Base-by-base conservation (phyloP, 1,140 invertebrate species). In the Drosophila punjabiensis region DNA sequence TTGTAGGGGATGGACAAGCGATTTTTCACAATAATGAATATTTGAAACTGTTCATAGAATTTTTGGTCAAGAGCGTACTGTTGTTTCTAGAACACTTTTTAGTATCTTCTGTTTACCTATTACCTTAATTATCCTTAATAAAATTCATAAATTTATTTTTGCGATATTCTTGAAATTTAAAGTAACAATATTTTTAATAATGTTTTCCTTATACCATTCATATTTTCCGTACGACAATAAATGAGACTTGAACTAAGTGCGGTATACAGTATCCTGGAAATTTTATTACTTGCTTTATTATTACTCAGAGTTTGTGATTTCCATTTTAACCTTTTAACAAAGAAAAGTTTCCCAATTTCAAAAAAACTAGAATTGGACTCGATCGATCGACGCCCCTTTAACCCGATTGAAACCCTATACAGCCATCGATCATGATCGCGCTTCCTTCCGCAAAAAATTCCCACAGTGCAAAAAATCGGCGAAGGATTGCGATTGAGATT, bases 371-470 rank as follows among this genome's bases (percentile, higher is more conserved):
- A 28, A 14, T 24, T 16, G 53, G 55, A n/a, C 32, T 55, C 18
- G 39, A 62, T 77, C 43, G 56, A 64, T 74, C 59, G 64, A 59
- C 56, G 75, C 41, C 61, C 66, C 64, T 65, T 87, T 87, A 63
- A 83, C 74, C 64, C 76, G 45, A 80, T 70, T 88, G 81, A 80
- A 88, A 91, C 76, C 75, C 73, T 85, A 92, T 85, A 81, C 86
- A 82, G 67, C 63, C 71, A 92, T 92, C 91, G 74, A 92, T 92
- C 91, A 86, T 50, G 61, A 78, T 64, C 58, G 59, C 76, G 63
- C 81, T 76, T 75, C 74, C 76, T 83, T 91, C 81, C 81, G 79
- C 81, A 91, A 91, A 91, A 86, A 86, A 69, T 90, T 90, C 86
- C 86, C 86, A 90, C 86, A 86, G 86, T 90, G 86, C 86, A 35